Evolutionary conservation across 2,888 invertebrate species (phyloP).

Genomic region (Caenorhabditis doughertyi): DNA sequence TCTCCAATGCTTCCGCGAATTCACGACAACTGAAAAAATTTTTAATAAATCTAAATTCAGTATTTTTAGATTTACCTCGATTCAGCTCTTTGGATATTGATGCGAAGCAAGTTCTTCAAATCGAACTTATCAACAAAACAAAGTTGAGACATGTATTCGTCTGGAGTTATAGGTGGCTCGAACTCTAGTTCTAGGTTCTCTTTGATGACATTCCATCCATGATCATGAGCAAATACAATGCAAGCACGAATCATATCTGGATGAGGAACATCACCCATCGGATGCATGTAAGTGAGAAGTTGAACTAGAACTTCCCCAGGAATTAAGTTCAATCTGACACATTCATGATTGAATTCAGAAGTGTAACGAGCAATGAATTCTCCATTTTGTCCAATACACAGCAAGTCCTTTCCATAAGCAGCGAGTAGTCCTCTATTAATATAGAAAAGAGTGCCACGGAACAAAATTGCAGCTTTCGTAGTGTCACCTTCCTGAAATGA

Average conservation of each 20-base stretch:
- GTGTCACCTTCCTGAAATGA: slow-evolving; percentile 41
- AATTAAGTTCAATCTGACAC: slow-evolving; percentile 55
- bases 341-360: slow-evolving; percentile 65
- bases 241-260: slow-evolving; percentile 71
- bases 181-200: slow-evolving; percentile 68
- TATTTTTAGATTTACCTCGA: slow-evolving; percentile 41
- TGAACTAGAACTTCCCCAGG: slow-evolving; percentile 69
- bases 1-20: slow-evolving; percentile 50
- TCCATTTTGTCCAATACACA: slow-evolving; percentile 64
- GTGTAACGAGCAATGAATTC: slow-evolving; percentile 69
- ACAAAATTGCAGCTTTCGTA: slow-evolving; percentile 57
- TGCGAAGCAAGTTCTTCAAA: slow-evolving; percentile 60
- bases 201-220: slow-evolving; percentile 70
- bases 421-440: slow-evolving; percentile 72
- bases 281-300: slow-evolving; percentile 69
- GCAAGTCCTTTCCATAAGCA: slow-evolving; percentile 63
- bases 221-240: slow-evolving; percentile 72
- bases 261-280: slow-evolving; percentile 63
- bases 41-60: background rate
- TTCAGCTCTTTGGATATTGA: slow-evolving; percentile 68
- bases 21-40: slow-evolving; percentile 52
- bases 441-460: slow-evolving; percentile 70
- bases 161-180: slow-evolving; percentile 67
- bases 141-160: slow-evolving; percentile 65
- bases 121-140: slow-evolving; percentile 64